Evolutionary conservation across 2,888 invertebrate species (phyloP).

Genomic region (Leptopilina drosophilae): DNA sequence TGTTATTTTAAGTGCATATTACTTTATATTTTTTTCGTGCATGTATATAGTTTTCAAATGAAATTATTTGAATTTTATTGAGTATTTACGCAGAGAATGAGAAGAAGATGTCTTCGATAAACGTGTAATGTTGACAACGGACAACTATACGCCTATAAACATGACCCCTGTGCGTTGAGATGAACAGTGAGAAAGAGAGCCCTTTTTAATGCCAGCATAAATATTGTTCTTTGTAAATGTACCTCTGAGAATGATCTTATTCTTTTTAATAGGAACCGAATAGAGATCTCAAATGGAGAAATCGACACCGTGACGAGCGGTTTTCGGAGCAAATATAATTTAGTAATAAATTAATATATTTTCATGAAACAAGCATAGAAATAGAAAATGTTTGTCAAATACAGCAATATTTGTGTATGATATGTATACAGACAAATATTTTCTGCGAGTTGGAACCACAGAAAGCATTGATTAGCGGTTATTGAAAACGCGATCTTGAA

Average conservation of each 20-base stretch:
- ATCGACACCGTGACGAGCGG: background rate
- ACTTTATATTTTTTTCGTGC: no score
- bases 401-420: background rate
- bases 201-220: constrained; percentile 69
- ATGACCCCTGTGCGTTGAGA: constrained; percentile 56
- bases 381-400: background rate
- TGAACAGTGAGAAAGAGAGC: constrained; percentile 52
- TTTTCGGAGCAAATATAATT: background rate
- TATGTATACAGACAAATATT: constrained; percentile 19
- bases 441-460: constrained; percentile 37
- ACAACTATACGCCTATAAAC: constrained; percentile 59
- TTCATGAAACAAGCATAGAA: background rate
- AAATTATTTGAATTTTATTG: background rate
- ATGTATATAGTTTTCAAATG: background rate
- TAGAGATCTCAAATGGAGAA: constrained; percentile 3
- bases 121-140: constrained; percentile 59
- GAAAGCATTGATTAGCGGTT: constrained; percentile 8
- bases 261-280: constrained; percentile 20
- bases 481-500: constrained; percentile 50
- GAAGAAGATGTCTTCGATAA: constrained; percentile 13
- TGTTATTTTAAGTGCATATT: no score
- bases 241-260: constrained; percentile 46
- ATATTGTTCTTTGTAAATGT: constrained; percentile 66
- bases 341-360: background rate
- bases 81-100: background rate